These are phyloP conservation scores for Cetonia aurata DNA, from an alignment of 2,888 invertebrate genomes.

Conservation along the genomic window DNA sequence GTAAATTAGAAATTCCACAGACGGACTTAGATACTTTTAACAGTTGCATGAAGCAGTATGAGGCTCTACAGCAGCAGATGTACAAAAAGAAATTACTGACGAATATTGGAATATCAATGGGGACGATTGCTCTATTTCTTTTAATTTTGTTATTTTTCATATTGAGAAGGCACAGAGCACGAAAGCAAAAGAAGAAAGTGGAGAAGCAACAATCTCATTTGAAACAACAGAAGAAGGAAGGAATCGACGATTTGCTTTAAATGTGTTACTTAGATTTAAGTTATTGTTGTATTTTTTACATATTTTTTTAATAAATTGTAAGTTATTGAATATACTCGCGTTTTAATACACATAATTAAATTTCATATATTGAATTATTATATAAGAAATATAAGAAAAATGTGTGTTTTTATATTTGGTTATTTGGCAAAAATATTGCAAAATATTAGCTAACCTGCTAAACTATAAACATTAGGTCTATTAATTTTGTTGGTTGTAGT, in stretches of 20 bases:
- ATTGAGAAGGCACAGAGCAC: constrained; percentile 17
- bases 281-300: constrained; percentile 40
- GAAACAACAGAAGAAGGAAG: constrained; percentile 5
- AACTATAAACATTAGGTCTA: too few relatives aligned
- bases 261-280: constrained; percentile 36
- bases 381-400: not conserved
- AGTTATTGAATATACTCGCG: constrained; percentile 2
- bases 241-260: constrained; percentile 32
- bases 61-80: constrained; percentile 29
- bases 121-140: constrained; percentile 26
- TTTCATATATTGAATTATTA: not conserved
- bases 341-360: not conserved
- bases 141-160: constrained; percentile 34
- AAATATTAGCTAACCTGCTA: too few relatives aligned
- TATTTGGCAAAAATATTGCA: too few relatives aligned
- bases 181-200: constrained; percentile 32
- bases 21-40: constrained; percentile 45
- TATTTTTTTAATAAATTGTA: constrained; percentile 35
- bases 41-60: constrained; percentile 48
- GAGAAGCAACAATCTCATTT: constrained; percentile 10
- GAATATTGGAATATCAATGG: constrained; percentile 36
- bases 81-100: constrained; percentile 36
- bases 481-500: too few relatives aligned
- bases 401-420: too few relatives aligned
- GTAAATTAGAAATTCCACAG: constrained; percentile 43